phyloP scores from a whole-genome alignment of 2,113 vertebrate genomes.

The Neotragus moschatus region DNA sequence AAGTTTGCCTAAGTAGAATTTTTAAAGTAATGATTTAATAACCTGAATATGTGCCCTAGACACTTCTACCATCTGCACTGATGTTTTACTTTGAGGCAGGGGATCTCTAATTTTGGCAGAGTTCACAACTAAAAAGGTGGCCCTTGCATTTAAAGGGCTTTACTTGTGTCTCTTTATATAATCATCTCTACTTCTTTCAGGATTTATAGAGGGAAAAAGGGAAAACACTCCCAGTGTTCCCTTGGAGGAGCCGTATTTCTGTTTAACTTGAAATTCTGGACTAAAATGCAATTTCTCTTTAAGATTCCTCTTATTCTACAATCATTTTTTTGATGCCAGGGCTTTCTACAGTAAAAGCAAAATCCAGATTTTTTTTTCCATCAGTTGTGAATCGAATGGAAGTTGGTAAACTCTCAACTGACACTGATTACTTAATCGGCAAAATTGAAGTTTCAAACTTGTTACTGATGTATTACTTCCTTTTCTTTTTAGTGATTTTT shows the following conservation, averaged over 20 bases:
- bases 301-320: background rate
- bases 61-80: background rate
- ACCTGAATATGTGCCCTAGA: background rate
- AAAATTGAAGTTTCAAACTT: background rate
- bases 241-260: background rate
- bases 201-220: background rate
- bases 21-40: background rate
- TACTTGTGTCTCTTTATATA: background rate
- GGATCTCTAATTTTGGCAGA: background rate
- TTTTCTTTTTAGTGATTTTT: background rate
- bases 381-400: background rate
- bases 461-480: background rate
- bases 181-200: background rate
- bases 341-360: background rate
- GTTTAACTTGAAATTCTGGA: background rate
- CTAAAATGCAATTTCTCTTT: background rate
- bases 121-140: background rate
- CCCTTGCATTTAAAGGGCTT: too few species aligned
- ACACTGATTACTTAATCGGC: background rate
- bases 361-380: background rate
- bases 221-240: background rate
- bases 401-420: background rate
- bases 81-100: background rate
- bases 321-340: background rate
- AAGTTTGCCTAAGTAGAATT: background rate